Conservation (phyloP, 2,797 vertebrate genomes). For the Spheniscus humboldti region DNA sequence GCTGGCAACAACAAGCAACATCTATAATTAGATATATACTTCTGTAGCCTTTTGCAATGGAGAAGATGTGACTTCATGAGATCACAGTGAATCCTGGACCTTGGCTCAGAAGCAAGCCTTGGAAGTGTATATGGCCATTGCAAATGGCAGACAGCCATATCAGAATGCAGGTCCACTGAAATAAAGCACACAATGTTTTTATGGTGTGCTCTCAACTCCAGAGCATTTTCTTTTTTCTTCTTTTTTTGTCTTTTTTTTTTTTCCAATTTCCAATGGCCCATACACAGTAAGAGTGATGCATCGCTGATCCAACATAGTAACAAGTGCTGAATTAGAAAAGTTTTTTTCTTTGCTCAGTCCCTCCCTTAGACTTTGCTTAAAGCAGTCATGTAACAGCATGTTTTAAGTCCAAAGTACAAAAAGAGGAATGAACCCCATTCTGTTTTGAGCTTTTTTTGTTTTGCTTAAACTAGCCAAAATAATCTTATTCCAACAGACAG, state of each 20-base stretch:
- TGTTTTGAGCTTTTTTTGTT: neutral
- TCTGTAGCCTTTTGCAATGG: neutral
- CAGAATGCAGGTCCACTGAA: neutral
- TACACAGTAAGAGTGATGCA: neutral
- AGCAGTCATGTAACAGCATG: neutral
- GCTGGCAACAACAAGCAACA: neutral
- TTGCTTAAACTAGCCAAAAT: neutral
- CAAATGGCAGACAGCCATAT: neutral
- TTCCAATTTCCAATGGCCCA: neutral
- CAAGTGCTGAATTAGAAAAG: neutral
- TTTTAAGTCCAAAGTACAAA: neutral
- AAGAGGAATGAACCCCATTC: neutral
- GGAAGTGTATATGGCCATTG: accelerated
- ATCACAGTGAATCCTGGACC: neutral
- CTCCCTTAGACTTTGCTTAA: neutral
- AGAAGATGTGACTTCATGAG: neutral
- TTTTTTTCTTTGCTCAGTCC: neutral
- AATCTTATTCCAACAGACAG: neutral
- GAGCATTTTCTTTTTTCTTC: neutral
- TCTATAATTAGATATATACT: neutral
- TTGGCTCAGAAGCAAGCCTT: neutral
- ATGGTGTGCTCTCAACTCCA: neutral
- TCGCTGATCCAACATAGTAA: neutral
- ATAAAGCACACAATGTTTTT: neutral
- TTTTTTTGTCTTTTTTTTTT: too few species aligned